Conservation (phyloP, 1,140 invertebrate genomes). For the Cyclina sinensis region DNA sequence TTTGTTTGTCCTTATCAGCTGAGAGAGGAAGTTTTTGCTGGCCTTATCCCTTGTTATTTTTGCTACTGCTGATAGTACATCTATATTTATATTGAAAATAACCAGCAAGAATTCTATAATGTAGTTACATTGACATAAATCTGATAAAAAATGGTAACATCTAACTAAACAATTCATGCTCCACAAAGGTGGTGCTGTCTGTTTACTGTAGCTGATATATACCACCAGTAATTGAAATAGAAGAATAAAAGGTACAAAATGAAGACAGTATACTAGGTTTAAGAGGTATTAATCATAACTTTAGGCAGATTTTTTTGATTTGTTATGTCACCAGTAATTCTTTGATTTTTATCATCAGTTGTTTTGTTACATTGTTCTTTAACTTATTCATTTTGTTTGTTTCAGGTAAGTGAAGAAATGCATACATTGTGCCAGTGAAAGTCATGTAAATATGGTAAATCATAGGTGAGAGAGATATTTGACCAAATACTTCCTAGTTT, state of each 20-base stretch:
- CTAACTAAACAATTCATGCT: not conserved
- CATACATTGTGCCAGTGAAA: too few species aligned
- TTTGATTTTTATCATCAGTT: too few species aligned
- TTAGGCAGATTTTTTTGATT: too few species aligned
- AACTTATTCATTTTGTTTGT: too few species aligned
- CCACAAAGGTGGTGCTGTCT: not conserved
- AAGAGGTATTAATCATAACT: too few species aligned
- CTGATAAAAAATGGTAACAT: not conserved
- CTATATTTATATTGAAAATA: conserved; percentile 12
- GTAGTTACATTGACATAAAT: not conserved
- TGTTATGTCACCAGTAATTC: too few species aligned
- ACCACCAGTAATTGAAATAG: not conserved
- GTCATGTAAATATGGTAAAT: too few species aligned
- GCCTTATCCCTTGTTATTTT: conserved; percentile 6
- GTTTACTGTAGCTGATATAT: not conserved
- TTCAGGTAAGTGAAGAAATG: too few species aligned
- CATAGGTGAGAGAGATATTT: too few species aligned
- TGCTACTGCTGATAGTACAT: not conserved
- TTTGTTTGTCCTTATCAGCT: conserved; percentile 23
- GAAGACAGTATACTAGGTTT: too few species aligned
- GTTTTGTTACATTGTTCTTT: too few species aligned
- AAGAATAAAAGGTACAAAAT: not conserved
- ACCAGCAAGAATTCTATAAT: not conserved
- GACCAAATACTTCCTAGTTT: too few species aligned
- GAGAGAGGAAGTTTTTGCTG: not conserved